A percentile compares a stretch with the other conserved stretches of the same genome.
Conservation (phyloP, 2,113 vertebrate species). For the Trichechus manatus region DNA sequence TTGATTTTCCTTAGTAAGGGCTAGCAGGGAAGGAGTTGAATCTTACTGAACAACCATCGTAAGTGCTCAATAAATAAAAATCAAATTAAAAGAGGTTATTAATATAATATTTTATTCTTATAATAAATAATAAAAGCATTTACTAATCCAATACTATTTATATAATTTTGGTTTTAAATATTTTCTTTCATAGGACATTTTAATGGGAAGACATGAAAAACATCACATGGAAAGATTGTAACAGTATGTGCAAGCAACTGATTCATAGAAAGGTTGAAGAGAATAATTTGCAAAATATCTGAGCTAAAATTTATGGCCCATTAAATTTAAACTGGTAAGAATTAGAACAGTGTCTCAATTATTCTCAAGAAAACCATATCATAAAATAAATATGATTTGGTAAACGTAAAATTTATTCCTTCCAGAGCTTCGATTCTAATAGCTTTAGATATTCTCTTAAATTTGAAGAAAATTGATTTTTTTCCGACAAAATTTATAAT, state of each 20-base stretch:
- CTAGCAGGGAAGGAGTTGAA: not conserved
- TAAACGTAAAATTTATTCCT: slow-evolving; percentile 20
- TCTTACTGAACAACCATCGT: not conserved
- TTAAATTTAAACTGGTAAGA: slow-evolving; percentile 53
- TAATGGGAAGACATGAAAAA: slow-evolving; percentile 30
- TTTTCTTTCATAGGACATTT: not conserved
- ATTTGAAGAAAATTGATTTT: slow-evolving; percentile 2
- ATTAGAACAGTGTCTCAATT: not conserved
- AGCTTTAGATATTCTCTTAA: slow-evolving; percentile 48
- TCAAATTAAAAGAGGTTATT: not conserved
- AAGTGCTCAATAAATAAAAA: slow-evolving; percentile 30
- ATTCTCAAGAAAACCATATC: not conserved
- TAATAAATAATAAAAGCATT: not conserved
- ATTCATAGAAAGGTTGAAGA: slow-evolving; percentile 12
- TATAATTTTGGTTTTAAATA: slow-evolving; percentile 33
- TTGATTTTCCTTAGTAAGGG: slow-evolving; percentile 27
- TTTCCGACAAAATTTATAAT: slow-evolving; percentile 5
- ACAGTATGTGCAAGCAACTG: not conserved
- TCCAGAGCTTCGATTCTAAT: slow-evolving; percentile 13
- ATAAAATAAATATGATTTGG: not conserved
- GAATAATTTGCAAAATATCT: slow-evolving; percentile 25
- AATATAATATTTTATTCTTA: not conserved
- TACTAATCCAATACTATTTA: not conserved
- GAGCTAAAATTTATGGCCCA: not conserved
- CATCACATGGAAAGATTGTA: not conserved